These are phyloP conservation scores for Microtus ochrogaster DNA, from an alignment of 2,113 vertebrate species.

Conservation along the genomic window DNA sequence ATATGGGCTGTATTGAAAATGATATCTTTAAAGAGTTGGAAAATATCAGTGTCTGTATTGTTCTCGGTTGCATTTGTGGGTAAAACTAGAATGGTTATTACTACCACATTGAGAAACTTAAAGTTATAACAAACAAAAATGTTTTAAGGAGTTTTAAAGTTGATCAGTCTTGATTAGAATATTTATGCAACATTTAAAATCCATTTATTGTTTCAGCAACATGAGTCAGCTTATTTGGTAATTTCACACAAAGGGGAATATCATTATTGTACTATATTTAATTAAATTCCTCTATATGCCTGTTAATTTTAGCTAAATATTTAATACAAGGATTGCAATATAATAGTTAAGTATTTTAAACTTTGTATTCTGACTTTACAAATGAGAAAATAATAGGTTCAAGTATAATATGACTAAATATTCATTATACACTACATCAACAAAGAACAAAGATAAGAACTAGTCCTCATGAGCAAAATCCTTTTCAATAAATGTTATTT, in stretches of 20 bases:
- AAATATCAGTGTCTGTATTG: background rate
- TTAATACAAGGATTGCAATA: background rate
- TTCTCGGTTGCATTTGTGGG: background rate
- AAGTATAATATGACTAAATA: constrained; percentile 40
- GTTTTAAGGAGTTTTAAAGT: constrained; percentile 3
- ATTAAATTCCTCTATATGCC: background rate
- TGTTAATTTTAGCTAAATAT: constrained; percentile 45
- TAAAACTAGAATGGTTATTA: background rate
- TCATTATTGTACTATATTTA: background rate
- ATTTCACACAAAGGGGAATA: background rate
- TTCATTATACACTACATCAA: background rate
- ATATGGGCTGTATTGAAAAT: background rate
- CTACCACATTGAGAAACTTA: background rate
- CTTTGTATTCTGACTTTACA: constrained; percentile 29
- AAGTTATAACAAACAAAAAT: background rate
- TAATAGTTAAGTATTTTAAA: constrained; percentile 33
- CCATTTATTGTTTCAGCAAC: background rate
- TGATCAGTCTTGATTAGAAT: background rate
- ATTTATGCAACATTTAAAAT: background rate
- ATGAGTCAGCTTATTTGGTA: background rate
- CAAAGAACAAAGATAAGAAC: background rate
- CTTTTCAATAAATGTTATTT: background rate
- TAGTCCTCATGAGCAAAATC: background rate
- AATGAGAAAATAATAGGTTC: constrained; percentile 18
- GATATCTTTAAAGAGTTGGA: background rate